Evolutionary conservation across 2,888 invertebrate species (phyloP), one percentile per base, ranked within the genome.

Genomic region (Diploptera punctata): DNA sequence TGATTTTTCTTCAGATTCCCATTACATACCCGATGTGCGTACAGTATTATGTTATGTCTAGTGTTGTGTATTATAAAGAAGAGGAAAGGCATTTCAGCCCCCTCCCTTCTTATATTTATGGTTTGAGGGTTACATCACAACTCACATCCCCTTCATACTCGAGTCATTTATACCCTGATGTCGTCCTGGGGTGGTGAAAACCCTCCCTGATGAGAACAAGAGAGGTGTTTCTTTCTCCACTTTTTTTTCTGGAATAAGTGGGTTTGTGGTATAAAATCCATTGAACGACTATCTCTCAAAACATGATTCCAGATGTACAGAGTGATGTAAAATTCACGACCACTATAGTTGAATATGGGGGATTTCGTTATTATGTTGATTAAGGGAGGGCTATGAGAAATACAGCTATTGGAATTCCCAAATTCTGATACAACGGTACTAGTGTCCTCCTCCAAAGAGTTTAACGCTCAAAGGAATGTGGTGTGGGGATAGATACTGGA

Each of bases 51-150:
- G 57, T 31, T 57, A 57, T 57, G 57, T 57, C 57, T 57, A 29
- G 57, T 57, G 57, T 57, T 57, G 57, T 29, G 57, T 57, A 57
- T 57, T 57, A 57, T 57, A 57, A 57, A 57, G 26, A 29, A 57
- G 57, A 52, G 52, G 49, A 21, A 24, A 18, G 24, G 38, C 38
- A 13, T 13, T 21, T n/a, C 18, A 3, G 26, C 16, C 54, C 26
- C 24, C 13, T 26, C 54, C 54, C 26, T n/a, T 49, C 19, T 19
- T 49, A n/a, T 54, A 54, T 54, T 54, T 54, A 54, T 54, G 26
- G 49, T 10, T 24, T 33, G 33, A 33, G 54, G 26, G 54, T 21
- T 54, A 26, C 16, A 26, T 54, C 54, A 26, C 54, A 19, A 21
- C 7, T 3, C 13, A 9, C 52, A 4, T 24, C 24, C 52, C 52